Conservation (phyloP, 1,140 invertebrate species). For the Drosophila oshimai region DNA sequence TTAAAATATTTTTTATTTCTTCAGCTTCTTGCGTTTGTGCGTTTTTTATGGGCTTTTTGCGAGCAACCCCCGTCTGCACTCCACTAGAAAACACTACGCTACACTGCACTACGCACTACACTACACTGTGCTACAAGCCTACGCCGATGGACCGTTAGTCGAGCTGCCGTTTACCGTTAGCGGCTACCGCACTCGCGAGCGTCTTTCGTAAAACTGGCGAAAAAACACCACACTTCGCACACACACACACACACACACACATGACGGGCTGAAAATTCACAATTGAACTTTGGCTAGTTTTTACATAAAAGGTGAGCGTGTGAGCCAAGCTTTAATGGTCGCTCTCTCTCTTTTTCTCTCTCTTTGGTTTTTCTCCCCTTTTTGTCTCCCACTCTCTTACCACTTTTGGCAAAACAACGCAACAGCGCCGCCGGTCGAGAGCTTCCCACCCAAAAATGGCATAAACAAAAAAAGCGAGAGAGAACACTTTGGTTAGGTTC, state of each 20-base stretch:
- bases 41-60: slow-evolving; percentile 16
- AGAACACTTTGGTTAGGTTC: too few species aligned
- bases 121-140: slow-evolving; percentile 23
- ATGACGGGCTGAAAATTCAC: slow-evolving; percentile 10
- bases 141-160: background rate
- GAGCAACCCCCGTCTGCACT: slow-evolving; percentile 31
- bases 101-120: slow-evolving; percentile 30
- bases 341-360: slow-evolving; percentile 2
- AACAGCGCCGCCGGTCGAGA: slow-evolving; percentile 55
- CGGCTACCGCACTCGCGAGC: slow-evolving; percentile 63
- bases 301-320: slow-evolving; percentile 30
- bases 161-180: slow-evolving; percentile 14
- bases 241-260: slow-evolving; percentile 2
- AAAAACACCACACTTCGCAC: slow-evolving; percentile 37
- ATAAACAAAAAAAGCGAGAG: too few species aligned
- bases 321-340: slow-evolving; percentile 33
- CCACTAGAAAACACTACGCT: slow-evolving; percentile 15
- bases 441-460: slow-evolving; percentile 74
- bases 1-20: slow-evolving; percentile 33
- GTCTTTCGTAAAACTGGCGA: slow-evolving; percentile 67
- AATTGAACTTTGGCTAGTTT: slow-evolving; percentile 58
- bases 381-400: slow-evolving; percentile 3
- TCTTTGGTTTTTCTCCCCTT: slow-evolving; percentile 2
- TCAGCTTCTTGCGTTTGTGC: slow-evolving; percentile 8
- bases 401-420: slow-evolving; percentile 54